Percentiles rank a stretch among this genome's conserved stretches.
These are phyloP conservation scores for Sphenopsis melanotis DNA, from an alignment of 2,797 vertebrate species.

Conservation along the genomic window DNA sequence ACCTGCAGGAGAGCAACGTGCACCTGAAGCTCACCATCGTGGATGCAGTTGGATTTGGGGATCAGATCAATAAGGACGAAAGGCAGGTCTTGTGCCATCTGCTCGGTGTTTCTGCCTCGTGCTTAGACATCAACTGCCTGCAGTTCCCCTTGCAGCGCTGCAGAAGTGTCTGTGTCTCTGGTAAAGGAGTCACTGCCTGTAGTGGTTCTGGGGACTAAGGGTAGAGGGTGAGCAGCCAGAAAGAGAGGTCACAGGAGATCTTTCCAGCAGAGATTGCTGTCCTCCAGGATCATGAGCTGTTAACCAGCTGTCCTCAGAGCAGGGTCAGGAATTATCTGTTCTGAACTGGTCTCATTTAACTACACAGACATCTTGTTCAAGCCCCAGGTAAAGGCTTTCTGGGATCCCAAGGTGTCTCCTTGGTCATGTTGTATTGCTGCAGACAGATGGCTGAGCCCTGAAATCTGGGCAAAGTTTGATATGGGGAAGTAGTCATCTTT, in stretches of 20 bases:
- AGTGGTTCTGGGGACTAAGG: not conserved
- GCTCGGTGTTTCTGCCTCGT: not conserved
- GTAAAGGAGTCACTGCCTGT: not conserved
- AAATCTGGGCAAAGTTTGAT: not conserved
- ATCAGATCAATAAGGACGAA: conserved; percentile 98
- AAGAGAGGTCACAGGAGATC: not conserved
- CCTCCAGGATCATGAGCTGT: not conserved
- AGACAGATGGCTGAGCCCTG: not conserved
- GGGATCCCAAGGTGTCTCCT: not conserved
- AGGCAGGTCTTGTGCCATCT: conserved; percentile 81
- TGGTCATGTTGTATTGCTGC: not conserved
- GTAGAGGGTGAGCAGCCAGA: not conserved
- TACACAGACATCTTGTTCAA: not conserved
- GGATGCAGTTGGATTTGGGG: conserved; percentile 95
- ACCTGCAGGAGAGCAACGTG: conserved; percentile 94
- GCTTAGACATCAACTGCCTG: not conserved
- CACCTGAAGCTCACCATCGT: conserved; percentile 95
- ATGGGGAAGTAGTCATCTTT: not conserved
- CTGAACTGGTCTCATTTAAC: not conserved
- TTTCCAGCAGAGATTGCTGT: not conserved
- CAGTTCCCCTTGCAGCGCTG: not conserved
- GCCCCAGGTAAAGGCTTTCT: not conserved
- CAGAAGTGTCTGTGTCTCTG: not conserved
- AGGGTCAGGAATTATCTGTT: not conserved
- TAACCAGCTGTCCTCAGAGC: not conserved